Evolutionary conservation across 2,113 vertebrate species (phyloP).

Genomic region (Gila orcuttii): DNA sequence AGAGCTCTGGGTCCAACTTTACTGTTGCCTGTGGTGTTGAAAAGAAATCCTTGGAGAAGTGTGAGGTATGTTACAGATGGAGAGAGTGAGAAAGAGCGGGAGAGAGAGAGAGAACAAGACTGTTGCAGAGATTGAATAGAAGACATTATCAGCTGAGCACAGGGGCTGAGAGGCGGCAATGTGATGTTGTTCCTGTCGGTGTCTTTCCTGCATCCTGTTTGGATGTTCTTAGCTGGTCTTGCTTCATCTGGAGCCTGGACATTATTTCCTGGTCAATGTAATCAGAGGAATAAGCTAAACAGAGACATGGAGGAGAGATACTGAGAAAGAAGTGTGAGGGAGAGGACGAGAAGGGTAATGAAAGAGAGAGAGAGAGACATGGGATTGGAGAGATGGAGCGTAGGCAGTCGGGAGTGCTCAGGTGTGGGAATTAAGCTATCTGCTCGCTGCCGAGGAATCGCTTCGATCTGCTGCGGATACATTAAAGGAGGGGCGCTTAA

Average conservation of each 20-base stretch:
- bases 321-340: neutral
- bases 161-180: neutral
- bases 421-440: slow-evolving; percentile 42
- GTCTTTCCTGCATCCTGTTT: slow-evolving; percentile 2
- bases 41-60: slow-evolving; percentile 38
- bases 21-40: slow-evolving; percentile 18
- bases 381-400: slow-evolving; percentile 28
- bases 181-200: neutral
- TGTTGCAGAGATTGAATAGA: slow-evolving; percentile 15
- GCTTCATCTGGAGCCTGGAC: slow-evolving; percentile 3
- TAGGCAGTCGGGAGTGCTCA: slow-evolving; percentile 37
- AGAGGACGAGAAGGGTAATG: neutral
- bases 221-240: neutral
- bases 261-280: neutral
- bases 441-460: slow-evolving; percentile 3
- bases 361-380: slow-evolving; percentile 42
- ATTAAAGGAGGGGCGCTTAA: neutral
- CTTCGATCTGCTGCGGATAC: slow-evolving; percentile 12
- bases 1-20: neutral
- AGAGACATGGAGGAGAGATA: neutral
- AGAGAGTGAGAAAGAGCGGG: slow-evolving; percentile 27
- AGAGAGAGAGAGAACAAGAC: slow-evolving; percentile 5
- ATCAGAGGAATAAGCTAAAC: neutral
- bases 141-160: slow-evolving; percentile 31
- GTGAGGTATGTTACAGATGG: slow-evolving; percentile 14